Conservation (phyloP, 2,113 vertebrate genomes). For the Paracyprichromis sp. region DNA sequence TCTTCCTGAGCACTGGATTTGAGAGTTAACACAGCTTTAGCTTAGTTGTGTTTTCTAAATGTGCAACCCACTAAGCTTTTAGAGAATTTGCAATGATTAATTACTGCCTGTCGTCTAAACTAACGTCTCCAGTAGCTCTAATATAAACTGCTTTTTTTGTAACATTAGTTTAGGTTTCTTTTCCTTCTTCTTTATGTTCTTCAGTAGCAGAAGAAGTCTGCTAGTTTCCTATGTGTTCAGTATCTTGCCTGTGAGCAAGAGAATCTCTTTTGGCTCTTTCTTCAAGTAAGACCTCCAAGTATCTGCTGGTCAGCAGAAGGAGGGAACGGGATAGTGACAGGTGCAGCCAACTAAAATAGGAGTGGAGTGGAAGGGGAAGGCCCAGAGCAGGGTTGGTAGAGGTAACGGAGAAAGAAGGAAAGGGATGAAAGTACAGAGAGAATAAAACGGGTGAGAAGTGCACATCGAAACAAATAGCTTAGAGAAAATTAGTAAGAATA, state of each 20-base stretch:
- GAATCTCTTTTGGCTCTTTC: slow-evolving; percentile 11
- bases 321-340: slow-evolving; percentile 76
- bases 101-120: not conserved
- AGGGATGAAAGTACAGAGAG: not conserved
- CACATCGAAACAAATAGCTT: not conserved
- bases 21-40: not conserved
- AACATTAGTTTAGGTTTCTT: not conserved
- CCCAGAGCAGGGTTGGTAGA: not conserved
- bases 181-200: not conserved
- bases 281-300: slow-evolving; percentile 45
- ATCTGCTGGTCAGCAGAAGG: slow-evolving; percentile 74
- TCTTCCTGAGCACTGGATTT: not conserved
- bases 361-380: slow-evolving; percentile 27
- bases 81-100: not conserved
- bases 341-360: slow-evolving; percentile 73
- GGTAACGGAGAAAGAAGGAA: not conserved
- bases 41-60: not conserved
- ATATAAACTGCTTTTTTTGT: not conserved
- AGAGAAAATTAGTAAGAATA: not conserved
- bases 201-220: not conserved
- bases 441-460: not conserved
- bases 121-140: not conserved
- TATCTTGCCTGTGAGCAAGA: not conserved
- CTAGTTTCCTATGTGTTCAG: not conserved
- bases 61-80: not conserved